Conservation (phyloP, 2,113 vertebrate genomes). For the Naja naja region DNA sequence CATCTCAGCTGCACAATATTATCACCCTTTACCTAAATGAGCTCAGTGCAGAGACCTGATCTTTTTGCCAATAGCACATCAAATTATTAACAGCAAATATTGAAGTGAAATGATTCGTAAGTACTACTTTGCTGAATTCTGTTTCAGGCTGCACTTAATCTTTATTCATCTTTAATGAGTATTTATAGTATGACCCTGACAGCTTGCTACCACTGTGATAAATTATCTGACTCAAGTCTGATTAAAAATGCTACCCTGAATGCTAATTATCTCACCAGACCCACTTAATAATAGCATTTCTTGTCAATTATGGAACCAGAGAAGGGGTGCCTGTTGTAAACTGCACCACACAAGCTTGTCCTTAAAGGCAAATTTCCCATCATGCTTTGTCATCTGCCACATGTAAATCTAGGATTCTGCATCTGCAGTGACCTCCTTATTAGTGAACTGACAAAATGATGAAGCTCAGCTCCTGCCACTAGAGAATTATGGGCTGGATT, state of each 20-base stretch:
- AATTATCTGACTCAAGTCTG: slow-evolving; percentile 81
- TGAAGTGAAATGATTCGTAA: slow-evolving; percentile 71
- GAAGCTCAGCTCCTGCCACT: slow-evolving; percentile 73
- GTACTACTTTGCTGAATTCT: slow-evolving; percentile 70
- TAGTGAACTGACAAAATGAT: slow-evolving; percentile 82
- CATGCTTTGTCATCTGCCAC: slow-evolving; percentile 72
- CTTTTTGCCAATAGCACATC: slow-evolving; percentile 70
- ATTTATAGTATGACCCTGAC: slow-evolving; percentile 82
- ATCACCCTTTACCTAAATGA: slow-evolving; percentile 58
- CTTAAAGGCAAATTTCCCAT: slow-evolving; percentile 67
- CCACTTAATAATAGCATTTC: slow-evolving; percentile 76
- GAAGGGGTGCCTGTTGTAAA: slow-evolving; percentile 74
- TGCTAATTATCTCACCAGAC: slow-evolving; percentile 82
- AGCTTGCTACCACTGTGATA: slow-evolving; percentile 81
- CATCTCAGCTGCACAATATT: slow-evolving; percentile 26
- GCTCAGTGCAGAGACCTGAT: slow-evolving; percentile 62
- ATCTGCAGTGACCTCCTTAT: slow-evolving; percentile 77
- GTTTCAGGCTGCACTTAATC: slow-evolving; percentile 75
- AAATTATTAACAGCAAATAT: slow-evolving; percentile 72
- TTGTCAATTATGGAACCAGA: slow-evolving; percentile 79
- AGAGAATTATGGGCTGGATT: slow-evolving; percentile 70
- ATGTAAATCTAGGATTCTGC: slow-evolving; percentile 76
- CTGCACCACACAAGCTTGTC: slow-evolving; percentile 49
- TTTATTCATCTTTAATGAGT: slow-evolving; percentile 83
- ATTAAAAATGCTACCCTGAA: slow-evolving; percentile 80